phyloP scores from a whole-genome alignment of 53 echinoderm and acorn worm species.

The Holothuria scabra region DNA sequence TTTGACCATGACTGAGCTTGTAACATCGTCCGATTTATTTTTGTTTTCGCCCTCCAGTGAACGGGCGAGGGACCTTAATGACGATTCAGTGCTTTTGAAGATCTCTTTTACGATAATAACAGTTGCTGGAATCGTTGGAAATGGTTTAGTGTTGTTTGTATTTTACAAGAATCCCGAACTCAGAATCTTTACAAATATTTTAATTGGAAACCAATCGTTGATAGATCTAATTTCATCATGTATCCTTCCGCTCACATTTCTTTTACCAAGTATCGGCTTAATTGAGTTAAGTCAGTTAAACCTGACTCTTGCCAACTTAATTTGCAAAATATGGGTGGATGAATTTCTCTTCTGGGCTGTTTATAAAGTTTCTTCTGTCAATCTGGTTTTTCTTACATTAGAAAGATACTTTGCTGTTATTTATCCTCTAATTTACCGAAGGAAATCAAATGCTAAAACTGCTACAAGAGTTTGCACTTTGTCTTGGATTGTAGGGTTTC shows the following conservation, averaged over 20 bases:
- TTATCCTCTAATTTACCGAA: conserved; percentile 1
- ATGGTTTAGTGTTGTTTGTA: conserved; percentile 16
- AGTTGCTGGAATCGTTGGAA: conserved; percentile 7
- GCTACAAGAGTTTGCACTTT: neutral
- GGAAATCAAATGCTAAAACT: neutral
- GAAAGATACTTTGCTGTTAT: conserved; percentile 21
- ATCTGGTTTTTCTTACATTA: conserved; percentile 21
- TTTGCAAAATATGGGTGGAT: too few species aligned
- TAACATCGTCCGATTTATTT: too few species aligned
- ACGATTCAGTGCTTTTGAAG: neutral
- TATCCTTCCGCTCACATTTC: neutral
- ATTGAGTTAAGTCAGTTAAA: neutral
- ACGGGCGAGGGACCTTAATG: too few species aligned
- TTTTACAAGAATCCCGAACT: conserved; percentile 22
- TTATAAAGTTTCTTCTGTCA: neutral
- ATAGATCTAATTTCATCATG: neutral
- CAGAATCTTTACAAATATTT: neutral
- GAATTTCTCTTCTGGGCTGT: conserved; percentile 19
- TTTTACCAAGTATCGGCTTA: neutral
- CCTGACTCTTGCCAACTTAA: too few species aligned
- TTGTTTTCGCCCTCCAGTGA: too few species aligned
- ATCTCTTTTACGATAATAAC: neutral
- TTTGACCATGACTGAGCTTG: too few species aligned
- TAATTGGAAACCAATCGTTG: conserved; percentile 11
- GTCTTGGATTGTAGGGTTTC: neutral